Base-by-base conservation (phyloP, 2,797 vertebrate genomes). In the Muraenolepis orangiensis region DNA sequence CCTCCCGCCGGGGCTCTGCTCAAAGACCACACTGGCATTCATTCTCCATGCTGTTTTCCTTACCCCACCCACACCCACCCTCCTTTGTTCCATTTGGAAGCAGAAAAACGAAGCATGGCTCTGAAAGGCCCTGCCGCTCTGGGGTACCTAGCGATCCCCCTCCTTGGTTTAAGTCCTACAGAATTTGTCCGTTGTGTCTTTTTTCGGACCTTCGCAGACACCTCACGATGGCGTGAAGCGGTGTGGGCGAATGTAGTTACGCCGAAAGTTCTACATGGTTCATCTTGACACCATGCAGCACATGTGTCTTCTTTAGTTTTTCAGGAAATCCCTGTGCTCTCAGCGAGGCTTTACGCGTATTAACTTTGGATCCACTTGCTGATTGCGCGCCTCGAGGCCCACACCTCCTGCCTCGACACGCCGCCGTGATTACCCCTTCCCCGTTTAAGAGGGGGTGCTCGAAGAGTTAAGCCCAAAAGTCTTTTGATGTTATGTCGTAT, bases 41-140 rank as follows among this genome's bases (percentile, higher is more conserved):
- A 80, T 77, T 83, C 72, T 72, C 57, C 71, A 66, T 75, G 76
- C 75, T 81, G 74, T 81, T 81, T 74, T 81, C 74, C 75, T n/a
- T 40, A 74, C 26, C 23, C 57, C 51, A 2, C 20, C n/a, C n/a
- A n/a, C n/a, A n/a, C n/a, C n/a, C 51, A 23, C 20, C 57, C 23
- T n/a, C 66, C 66, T 74, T 90, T 90, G 84, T 87, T 72, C 71
- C 1, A 4, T 69, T n/a, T 61, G 61, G 72, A 78, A 77, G 74
- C 74, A 28, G 42, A 74, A 83, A 70, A 83, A 70, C 74, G 51
- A 38, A 71, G 76, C 66, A 1, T 71, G 26, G 77, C 68, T 75
- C 78, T 77, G 77, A 82, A 29, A 86, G 71, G 76, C 36, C 69
- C 71, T 71, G 76, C 72, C 76, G 40, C 74, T 51, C 66, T 2